Evolutionary conservation across 1,140 invertebrate species (phyloP).

Genomic region (Hesperophylax magnus): DNA sequence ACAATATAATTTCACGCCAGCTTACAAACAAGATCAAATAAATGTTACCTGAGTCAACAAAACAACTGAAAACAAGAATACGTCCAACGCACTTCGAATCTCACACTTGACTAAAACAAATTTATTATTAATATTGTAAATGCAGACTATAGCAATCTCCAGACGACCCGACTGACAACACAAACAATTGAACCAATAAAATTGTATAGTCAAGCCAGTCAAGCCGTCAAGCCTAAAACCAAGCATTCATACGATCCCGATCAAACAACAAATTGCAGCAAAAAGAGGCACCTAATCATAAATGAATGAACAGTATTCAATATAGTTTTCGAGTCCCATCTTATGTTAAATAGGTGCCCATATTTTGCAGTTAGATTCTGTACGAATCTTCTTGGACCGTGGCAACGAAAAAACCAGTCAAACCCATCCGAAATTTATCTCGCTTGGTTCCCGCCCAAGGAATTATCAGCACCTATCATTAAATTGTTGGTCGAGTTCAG

Average conservation of each 20-base stretch:
- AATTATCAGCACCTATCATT: constrained; percentile 7
- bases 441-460: neutral
- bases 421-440: neutral
- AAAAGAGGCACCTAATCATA: neutral
- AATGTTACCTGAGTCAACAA: too few relatives aligned
- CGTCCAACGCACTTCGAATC: too few relatives aligned
- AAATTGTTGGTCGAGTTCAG: neutral
- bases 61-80: too few relatives aligned
- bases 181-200: constrained; percentile 6
- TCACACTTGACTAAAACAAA: too few relatives aligned
- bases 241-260: neutral
- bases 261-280: neutral
- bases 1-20: too few relatives aligned
- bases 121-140: too few relatives aligned
- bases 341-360: neutral
- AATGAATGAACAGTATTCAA: neutral
- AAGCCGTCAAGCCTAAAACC: neutral
- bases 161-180: too few relatives aligned
- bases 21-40: too few relatives aligned
- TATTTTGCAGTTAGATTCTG: neutral
- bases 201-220: neutral
- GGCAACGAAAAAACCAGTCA: constrained; percentile 8
- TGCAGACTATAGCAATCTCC: too few relatives aligned
- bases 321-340: too few relatives aligned
- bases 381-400: neutral